These are phyloP conservation scores for rat (Rattus norvegicus) DNA, from an alignment of 2,113 vertebrate species.

Conservation along the genomic window DNA sequence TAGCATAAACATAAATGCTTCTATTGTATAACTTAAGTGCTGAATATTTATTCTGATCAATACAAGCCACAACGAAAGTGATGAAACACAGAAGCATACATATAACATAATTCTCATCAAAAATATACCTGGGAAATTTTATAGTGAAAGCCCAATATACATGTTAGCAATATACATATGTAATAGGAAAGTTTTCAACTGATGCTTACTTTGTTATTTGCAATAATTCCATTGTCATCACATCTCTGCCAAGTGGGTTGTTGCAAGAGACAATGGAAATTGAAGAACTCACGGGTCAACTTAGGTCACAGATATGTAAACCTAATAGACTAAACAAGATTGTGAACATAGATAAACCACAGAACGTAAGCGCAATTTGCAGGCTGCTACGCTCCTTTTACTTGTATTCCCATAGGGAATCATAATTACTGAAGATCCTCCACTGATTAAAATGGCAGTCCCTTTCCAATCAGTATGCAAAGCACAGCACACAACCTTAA, in stretches of 20 bases:
- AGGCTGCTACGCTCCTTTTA: neutral
- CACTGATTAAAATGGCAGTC: slow-evolving; percentile 66
- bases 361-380: neutral
- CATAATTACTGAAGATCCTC: slow-evolving; percentile 21
- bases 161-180: neutral
- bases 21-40: neutral
- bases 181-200: neutral
- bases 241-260: neutral
- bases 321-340: neutral
- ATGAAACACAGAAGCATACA: neutral
- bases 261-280: neutral
- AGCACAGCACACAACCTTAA: slow-evolving; percentile 32
- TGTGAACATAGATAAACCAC: neutral
- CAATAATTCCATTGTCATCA: neutral
- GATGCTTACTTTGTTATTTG: neutral
- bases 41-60: neutral
- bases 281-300: neutral
- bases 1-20: neutral
- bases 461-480: slow-evolving; percentile 59
- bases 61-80: neutral
- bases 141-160: neutral
- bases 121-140: neutral
- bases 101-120: neutral
- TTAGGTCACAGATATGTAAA: neutral
- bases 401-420: slow-evolving; percentile 17